phyloP scores from a whole-genome alignment of 2,888 invertebrate species.

The Hesperia comma region DNA sequence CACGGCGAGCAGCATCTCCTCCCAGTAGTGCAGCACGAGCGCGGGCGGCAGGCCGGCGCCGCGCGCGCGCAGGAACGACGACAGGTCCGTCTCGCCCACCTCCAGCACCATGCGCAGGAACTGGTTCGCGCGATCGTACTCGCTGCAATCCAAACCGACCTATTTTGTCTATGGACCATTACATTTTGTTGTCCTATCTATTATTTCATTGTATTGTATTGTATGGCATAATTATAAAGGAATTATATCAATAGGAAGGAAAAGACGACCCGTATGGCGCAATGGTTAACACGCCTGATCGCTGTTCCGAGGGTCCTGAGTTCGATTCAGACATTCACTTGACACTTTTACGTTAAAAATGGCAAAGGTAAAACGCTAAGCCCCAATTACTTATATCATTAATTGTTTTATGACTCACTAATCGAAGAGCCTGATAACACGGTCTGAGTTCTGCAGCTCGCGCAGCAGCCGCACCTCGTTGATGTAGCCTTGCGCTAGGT shows the following conservation, averaged over 20 bases:
- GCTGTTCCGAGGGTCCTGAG: too few species aligned
- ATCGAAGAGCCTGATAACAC: constrained; percentile 93
- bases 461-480: constrained; percentile 94
- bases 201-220: too few species aligned
- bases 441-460: constrained; percentile 91
- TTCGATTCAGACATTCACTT: too few species aligned
- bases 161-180: too few species aligned
- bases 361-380: too few species aligned
- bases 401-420: constrained; percentile 86
- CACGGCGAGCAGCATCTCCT: constrained; percentile 96
- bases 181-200: too few species aligned
- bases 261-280: too few species aligned
- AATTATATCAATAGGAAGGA: too few species aligned
- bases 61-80: constrained; percentile 87
- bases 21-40: constrained; percentile 94
- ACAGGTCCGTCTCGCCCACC: constrained; percentile 95
- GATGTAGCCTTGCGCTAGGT: constrained; percentile 90
- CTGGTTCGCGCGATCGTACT: constrained; percentile 86
- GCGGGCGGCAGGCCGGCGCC: constrained; percentile 87
- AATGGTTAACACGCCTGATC: too few species aligned
- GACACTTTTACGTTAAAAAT: too few species aligned
- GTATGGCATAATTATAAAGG: too few species aligned
- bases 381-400: not conserved
- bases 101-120: constrained; percentile 95
- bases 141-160: constrained; percentile 77